Base-by-base conservation (phyloP, 1,140 invertebrate species). In the Centruroides vittatus region DNA sequence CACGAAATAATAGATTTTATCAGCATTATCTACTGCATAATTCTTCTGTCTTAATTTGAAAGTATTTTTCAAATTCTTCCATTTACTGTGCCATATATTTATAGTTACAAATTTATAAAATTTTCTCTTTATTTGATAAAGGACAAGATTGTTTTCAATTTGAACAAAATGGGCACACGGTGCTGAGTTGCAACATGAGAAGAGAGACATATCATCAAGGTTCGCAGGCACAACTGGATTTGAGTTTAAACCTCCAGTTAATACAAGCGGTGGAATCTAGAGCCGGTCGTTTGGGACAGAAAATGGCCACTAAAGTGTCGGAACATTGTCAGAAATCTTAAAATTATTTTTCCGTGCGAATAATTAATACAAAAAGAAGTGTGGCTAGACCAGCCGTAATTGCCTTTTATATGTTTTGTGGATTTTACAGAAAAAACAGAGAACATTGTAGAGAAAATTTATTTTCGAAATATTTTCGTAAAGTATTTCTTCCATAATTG, bases 61-160 rank as follows among this genome's bases (percentile, higher is more conserved):
- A 23, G 23, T 23, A 1, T 23, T 23, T 23, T 23, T 23, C 23
- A 23, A 23, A 36, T 36, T 57, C 55, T 57, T 11, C 5, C 10
- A 49, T n/a, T 49, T 11, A 36, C 11, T 41, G 41, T 57, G 41
- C 12, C 55, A 57, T 10, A 47, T 35, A 11, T n/a, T 57, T 46
- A 36, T 46, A 12, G 23, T 41, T 23, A 23, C 23, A 23, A 23
- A 41, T 41, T 41, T 41, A 41, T 41, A 8, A 41, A 41, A 6
- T 41, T 41, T 41, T 41, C 41, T 41, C 23, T 60, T 59, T 61
- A 58, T 49, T 47, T 59, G 11, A 65, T 61, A 9, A 60, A 68
- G 75, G 75, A n/a, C 78, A 79, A 67, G 75, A 75, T 59, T 80
- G 79, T 62, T 74, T 77, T 49, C 77, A 79, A 65, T 73, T 73